Conservation (phyloP, 2,797 vertebrate genomes). For the Notoglanidium macrostoma region DNA sequence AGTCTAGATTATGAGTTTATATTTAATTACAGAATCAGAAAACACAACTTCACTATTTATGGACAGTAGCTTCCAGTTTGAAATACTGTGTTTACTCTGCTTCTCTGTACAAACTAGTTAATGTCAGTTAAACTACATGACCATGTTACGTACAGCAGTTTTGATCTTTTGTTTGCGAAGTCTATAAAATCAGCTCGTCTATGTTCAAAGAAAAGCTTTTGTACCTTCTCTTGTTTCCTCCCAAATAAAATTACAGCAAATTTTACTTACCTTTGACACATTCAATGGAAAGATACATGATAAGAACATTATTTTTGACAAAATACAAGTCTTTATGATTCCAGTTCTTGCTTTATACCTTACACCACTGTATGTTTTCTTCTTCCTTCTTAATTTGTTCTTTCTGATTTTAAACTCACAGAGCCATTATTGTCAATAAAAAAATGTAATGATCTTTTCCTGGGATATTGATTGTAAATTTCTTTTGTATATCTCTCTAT, state of each 20-base stretch:
- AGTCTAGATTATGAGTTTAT: background rate
- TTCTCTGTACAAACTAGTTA: background rate
- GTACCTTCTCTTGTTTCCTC: background rate
- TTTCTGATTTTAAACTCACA: background rate
- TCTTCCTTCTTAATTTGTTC: background rate
- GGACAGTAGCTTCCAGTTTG: background rate
- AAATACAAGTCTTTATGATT: background rate
- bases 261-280: background rate
- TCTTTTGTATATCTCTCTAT: slow-evolving; percentile 1
- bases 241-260: background rate
- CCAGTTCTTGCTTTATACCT: background rate
- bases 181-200: background rate
- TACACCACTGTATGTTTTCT: background rate
- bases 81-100: background rate
- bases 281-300: background rate
- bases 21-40: background rate
- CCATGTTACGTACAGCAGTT: background rate
- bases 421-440: background rate
- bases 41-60: background rate
- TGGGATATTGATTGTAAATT: background rate
- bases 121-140: background rate
- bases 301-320: background rate
- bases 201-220: background rate
- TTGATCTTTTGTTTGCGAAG: background rate
- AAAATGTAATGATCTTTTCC: background rate